These are phyloP conservation scores for Biston betularia DNA, from an alignment of 2,888 invertebrate species.

Conservation along the genomic window DNA sequence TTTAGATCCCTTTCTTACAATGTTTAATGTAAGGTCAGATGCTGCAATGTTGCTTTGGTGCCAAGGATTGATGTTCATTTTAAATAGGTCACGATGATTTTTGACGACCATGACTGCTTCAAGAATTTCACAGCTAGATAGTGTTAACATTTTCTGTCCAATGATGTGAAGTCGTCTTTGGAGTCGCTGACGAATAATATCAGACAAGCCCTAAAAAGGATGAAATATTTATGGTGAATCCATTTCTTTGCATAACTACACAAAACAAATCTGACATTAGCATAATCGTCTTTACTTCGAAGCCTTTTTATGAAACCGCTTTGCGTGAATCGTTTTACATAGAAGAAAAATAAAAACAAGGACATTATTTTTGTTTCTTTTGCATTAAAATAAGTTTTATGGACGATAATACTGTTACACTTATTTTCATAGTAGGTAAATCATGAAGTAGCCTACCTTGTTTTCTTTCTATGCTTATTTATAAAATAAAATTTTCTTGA, in stretches of 20 bases:
- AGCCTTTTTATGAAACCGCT: constrained; percentile 40
- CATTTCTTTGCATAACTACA: constrained; percentile 31
- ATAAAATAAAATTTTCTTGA: neutral
- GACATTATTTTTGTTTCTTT: neutral
- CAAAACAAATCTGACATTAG: constrained; percentile 54
- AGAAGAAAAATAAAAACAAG: constrained; percentile 35
- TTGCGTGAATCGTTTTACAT: constrained; percentile 34
- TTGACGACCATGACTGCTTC: no score
- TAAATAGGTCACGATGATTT: no score
- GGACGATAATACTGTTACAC: neutral
- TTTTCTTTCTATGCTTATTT: no score
- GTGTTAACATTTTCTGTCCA: neutral
- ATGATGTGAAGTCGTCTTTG: neutral
- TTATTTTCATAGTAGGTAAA: neutral
- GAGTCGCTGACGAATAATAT: neutral
- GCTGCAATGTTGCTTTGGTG: no score
- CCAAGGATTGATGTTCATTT: no score
- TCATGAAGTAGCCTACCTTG: no score
- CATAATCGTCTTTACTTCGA: constrained; percentile 55
- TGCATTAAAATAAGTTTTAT: neutral
- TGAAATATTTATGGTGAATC: constrained; percentile 21
- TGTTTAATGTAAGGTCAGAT: no score
- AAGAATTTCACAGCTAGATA: no score
- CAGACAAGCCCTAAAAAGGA: constrained; percentile 2
- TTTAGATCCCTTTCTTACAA: no score